These are phyloP conservation scores for Lampropteryx suffumata DNA, from an alignment of 2,888 invertebrate species.

Conservation along the genomic window DNA sequence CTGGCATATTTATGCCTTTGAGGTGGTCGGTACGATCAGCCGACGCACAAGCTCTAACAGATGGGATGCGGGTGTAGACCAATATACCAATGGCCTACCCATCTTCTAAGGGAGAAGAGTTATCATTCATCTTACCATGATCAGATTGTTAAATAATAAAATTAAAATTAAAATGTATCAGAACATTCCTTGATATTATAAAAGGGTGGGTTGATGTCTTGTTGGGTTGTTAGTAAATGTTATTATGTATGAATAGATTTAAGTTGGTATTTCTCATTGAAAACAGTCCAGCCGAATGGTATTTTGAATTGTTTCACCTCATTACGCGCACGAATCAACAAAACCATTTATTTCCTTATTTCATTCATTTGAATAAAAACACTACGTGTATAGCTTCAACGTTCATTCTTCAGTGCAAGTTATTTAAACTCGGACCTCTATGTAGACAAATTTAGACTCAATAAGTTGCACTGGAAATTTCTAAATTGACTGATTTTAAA, in stretches of 20 bases:
- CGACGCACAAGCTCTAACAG: no score
- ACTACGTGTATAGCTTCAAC: neutral
- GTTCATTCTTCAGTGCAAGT: neutral
- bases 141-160: no score
- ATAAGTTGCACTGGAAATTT: slow-evolving; percentile 64
- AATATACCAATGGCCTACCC: no score
- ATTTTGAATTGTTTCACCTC: slow-evolving; percentile 75
- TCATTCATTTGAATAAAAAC: slow-evolving; percentile 1
- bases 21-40: no score
- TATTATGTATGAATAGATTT: slow-evolving; percentile 22
- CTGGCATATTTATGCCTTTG: no score
- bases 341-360: slow-evolving; percentile 34
- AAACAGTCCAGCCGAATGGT: slow-evolving; percentile 45
- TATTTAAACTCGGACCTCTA: slow-evolving; percentile 41
- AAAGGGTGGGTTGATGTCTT: neutral
- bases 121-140: no score
- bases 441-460: slow-evolving; percentile 71
- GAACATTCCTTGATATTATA: neutral
- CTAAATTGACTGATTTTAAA: slow-evolving; percentile 64
- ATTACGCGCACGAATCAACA: slow-evolving; percentile 69
- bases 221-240: neutral
- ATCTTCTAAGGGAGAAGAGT: no score
- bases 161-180: no score
- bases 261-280: slow-evolving; percentile 19
- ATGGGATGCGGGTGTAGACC: no score